Evolutionary conservation across 2,113 vertebrate genomes (phyloP).

Genomic region (Myodes glareolus): DNA sequence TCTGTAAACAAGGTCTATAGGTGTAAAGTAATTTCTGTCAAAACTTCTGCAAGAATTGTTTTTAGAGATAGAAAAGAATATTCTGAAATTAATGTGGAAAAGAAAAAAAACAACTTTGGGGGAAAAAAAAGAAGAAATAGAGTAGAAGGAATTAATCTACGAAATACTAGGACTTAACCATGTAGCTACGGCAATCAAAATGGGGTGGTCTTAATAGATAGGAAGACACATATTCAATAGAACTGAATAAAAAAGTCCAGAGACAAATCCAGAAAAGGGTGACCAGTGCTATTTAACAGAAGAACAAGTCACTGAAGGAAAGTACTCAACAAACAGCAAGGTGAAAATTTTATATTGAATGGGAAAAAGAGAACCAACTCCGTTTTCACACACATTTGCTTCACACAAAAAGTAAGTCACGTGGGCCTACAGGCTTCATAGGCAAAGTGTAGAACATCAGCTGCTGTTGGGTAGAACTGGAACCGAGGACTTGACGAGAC

Average conservation of each 20-base stretch:
- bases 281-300: background rate
- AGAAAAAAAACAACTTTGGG: background rate
- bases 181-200: background rate
- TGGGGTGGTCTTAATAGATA: background rate
- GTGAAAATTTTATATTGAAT: background rate
- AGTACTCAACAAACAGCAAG: background rate
- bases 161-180: background rate
- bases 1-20: background rate
- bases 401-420: background rate
- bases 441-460: background rate
- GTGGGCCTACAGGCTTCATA: background rate
- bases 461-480: background rate
- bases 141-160: background rate
- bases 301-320: background rate
- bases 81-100: background rate
- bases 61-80: background rate
- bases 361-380: background rate
- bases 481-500: background rate
- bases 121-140: background rate
- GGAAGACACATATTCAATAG: background rate
- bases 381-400: background rate
- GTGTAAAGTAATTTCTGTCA: background rate
- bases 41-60: background rate
- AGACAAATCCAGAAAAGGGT: rapidly evolving
- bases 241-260: background rate